Base-by-base conservation (phyloP, 2,888 invertebrate species). In the Desoria tigrina region DNA sequence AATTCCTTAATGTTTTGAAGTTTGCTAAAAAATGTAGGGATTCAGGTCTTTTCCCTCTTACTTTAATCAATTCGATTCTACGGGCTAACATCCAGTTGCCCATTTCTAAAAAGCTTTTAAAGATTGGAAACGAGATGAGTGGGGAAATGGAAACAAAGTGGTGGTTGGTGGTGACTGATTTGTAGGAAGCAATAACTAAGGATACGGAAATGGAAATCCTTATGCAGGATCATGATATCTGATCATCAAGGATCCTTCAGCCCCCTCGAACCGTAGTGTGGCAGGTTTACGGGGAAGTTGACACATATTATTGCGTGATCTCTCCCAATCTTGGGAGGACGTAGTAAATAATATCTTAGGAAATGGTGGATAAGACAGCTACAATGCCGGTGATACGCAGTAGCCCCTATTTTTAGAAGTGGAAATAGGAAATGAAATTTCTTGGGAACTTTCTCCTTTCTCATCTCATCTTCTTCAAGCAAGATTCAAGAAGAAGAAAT, bases 221-320 rank as follows among this genome's bases (percentile, higher is more conserved):
- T 18, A 45, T 45, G 45, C n/a, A 45, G 9, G 4, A 45, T 11
- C 32, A 4, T 32, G 32, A 32, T 32, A 32, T 32, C 6, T 7
- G 4, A 32, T 32, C 32, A 32, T 32, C 32, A 4, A 4, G 32
- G 32, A 32, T 32, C 32, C 32, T 32, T 32, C 4, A 45, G 21
- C 45, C 21, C 45, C 21, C 45, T 45, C n/a, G n/a, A 45, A 45
- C 39, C 39, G 9, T 39, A 45, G n/a, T 45, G 16, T n/a, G 6
- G n/a, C n/a, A n/a, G n/a, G 6, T 45, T 45, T n/a, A 45, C 6
- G 16, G 16, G 16, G 6, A 45, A 45, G 45, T 18, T 45, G 45
- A 45, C 45, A 45, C 45, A 18, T 45, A 45, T 9, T 45, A 45
- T 45, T n/a, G 45, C 45, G 45, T 45, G 45, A 45, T 45, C 45